Conservation (phyloP, 2,113 vertebrate genomes). For the Lophotis ruficrista region DNA sequence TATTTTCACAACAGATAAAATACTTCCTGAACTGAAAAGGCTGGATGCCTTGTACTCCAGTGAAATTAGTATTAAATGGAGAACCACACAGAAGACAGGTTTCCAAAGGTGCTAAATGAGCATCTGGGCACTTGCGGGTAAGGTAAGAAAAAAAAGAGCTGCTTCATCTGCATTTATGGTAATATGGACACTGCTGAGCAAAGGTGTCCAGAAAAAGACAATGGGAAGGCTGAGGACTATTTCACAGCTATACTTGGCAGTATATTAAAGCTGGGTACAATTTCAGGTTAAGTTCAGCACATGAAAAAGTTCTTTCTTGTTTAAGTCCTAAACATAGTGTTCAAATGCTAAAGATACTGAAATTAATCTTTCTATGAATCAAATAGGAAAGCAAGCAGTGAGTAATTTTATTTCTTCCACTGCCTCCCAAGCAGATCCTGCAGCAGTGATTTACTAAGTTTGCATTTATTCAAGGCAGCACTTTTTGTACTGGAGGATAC, state of each 20-base stretch:
- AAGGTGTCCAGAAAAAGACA: neutral
- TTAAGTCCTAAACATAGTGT: neutral
- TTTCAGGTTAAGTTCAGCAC: neutral
- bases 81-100: neutral
- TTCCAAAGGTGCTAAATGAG: neutral
- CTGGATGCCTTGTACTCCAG: neutral
- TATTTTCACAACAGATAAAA: neutral
- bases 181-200: neutral
- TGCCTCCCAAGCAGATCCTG: neutral
- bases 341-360: neutral
- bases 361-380: neutral
- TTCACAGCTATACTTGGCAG: neutral
- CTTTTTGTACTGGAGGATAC: neutral
- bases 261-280: neutral
- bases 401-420: neutral
- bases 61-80: neutral
- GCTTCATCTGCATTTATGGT: neutral
- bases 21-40: neutral
- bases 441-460: neutral
- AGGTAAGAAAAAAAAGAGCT: neutral
- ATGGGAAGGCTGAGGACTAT: neutral
- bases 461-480: neutral
- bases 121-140: too few species aligned
- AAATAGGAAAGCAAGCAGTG: neutral
- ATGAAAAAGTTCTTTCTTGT: neutral